These are phyloP conservation scores for Microcebus ravelobensis DNA, from an alignment of 2,113 vertebrate species.

Conservation along the genomic window DNA sequence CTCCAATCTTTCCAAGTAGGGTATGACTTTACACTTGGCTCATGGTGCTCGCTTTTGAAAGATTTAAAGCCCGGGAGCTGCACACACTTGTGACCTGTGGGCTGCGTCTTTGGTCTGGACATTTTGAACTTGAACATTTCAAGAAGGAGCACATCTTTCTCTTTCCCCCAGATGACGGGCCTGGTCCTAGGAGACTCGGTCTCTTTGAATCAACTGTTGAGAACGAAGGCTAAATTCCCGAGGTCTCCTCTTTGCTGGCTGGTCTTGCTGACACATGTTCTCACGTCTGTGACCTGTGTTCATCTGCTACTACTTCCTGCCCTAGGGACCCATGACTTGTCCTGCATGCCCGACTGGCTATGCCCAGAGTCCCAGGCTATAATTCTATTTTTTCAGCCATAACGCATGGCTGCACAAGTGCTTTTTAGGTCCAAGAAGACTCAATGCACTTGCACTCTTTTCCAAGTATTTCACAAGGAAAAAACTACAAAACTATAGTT, in stretches of 20 bases:
- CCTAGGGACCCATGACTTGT: background rate
- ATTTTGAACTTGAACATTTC: background rate
- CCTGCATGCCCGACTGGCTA: background rate
- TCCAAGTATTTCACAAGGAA: background rate
- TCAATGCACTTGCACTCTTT: background rate
- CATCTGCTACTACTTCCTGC: background rate
- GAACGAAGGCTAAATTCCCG: background rate
- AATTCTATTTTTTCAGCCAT: background rate
- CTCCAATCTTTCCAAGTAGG: background rate
- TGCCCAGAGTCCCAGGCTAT: background rate
- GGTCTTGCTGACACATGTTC: background rate
- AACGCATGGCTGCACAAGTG: background rate
- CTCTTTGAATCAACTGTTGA: background rate
- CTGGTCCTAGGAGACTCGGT: background rate
- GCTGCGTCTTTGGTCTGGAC: background rate
- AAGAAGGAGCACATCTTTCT: background rate
- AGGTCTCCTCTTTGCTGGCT: background rate
- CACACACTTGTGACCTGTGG: background rate
- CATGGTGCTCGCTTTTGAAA: background rate
- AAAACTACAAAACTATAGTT: background rate
- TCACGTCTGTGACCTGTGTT: too few species aligned
- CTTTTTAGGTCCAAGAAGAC: background rate
- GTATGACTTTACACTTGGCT: background rate
- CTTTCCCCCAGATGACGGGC: too few species aligned
- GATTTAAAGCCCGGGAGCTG: background rate